Base-by-base conservation (phyloP, 2,888 invertebrate species). In the Morpho deidamia region DNA sequence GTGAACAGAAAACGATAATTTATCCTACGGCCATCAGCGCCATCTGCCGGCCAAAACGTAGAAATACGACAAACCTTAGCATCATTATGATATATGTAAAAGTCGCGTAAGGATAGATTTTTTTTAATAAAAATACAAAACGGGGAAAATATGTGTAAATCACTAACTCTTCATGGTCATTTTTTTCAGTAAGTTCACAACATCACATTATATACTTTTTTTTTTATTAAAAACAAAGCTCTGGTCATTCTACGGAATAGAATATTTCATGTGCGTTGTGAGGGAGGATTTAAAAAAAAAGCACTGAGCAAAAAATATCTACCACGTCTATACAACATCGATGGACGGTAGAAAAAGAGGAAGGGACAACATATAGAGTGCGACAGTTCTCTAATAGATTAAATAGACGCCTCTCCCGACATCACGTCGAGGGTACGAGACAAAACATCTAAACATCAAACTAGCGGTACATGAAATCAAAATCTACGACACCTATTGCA, bases 311-410 rank as follows among this genome's bases (percentile, higher is more conserved):
- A 61, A 66, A 48, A 35, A 55, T 23, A 56, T 48, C 49, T 49
- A 49, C 42, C 41, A 10, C 8, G 35, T 37, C 10, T 37, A 23
- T 23, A 87, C 85, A 81, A 87, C 86, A 87, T 69, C 74, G 67
- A 85, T 87, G 87, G 87, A 87, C 87, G 87, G 87, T 83, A 75
- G 81, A 83, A 85, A 83, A 74, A 62, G 59, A 59, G 61, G 58
- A 55, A 33, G 32, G 9, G 43, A 44, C 33, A 11, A 35, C 55
- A 58, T 41, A 44, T 39, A 41, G 12, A 53, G 53, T 43, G 55
- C 42, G 52, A 55, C 44, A 48, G 49, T 49, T 34, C 33, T 33
- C 51, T 55, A 44, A 33, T 44, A 48, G 10, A 38, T 37, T 40
- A 12, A n/a, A 39, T 46, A 46, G 37, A 32, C 41, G 33, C 37